Base-by-base conservation (phyloP, 2,113 vertebrate genomes). In the Brienomyrus longianalis region DNA sequence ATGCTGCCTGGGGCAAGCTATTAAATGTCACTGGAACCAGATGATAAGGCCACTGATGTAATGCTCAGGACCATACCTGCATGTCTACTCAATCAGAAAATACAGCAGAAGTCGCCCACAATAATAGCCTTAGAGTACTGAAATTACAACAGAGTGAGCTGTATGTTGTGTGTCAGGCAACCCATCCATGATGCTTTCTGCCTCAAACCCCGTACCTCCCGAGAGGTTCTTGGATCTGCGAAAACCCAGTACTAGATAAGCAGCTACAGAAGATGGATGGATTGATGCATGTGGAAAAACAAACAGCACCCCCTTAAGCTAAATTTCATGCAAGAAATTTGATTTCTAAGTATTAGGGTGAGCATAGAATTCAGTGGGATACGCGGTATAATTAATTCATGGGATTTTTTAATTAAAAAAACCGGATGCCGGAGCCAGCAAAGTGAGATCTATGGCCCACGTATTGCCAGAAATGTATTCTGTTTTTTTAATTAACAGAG, bases 11-110 rank as follows among this genome's bases (percentile, higher is more conserved):
- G 83, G 47, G 83, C 47, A 48, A 48, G 43, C 39, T 84, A 48
- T 84, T 84, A 84, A 48, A 84, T 48, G 83, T 84, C 83, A 45
- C 83, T 48, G 62, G 83, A 45, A 70, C 62, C 62, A 70, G n/a
- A 70, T 70, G 62, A 70, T 70, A 70, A 70, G 62, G 62, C 10
- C 62, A 13, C 27, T 62, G 23, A 62, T n/a, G 56, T 62, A 62
- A 62, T n/a, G 56, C 56, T 70, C n/a, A 70, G 10, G 27, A 70
- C n/a, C 62, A 70, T 31, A 11, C 62, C 62, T 31, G 62, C n/a
- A 13, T 31, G 62, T 27, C 62, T 70, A 70, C 62, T 70, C 62
- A 31, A 31, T 70, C n/a, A 70, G 62, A 70, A 70, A 70, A 70
- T 70, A 31, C n/a, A 70, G n/a, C 62, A 70, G n/a, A 31, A 31